A percentile compares a stretch with the other conserved stretches of the same genome.
phyloP scores from a whole-genome alignment of 1,140 invertebrate species.

The Trachymyrmex cornetzi region DNA sequence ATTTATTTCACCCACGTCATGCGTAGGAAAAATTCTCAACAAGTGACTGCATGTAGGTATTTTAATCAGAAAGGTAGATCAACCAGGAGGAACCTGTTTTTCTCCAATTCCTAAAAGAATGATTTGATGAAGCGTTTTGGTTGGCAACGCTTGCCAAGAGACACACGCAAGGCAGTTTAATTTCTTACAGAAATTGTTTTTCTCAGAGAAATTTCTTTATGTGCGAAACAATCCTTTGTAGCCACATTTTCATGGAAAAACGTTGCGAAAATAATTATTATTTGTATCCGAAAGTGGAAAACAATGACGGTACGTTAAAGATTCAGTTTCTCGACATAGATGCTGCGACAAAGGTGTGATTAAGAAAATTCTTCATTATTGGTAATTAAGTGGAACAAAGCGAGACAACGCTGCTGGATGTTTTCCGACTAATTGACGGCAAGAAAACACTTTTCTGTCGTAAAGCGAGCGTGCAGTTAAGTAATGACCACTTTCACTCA shows the following conservation, averaged over 20 bases:
- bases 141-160: neutral
- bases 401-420: constrained; percentile 40
- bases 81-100: constrained; percentile 26
- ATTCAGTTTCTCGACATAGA: neutral
- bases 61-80: constrained; percentile 30
- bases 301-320: neutral
- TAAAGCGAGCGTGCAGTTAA: constrained; percentile 63
- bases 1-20: neutral
- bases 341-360: neutral
- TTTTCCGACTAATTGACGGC: constrained; percentile 67
- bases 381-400: constrained; percentile 7
- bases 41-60: neutral
- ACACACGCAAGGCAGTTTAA: neutral
- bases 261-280: neutral
- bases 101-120: constrained; percentile 27
- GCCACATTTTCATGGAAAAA: neutral
- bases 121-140: constrained; percentile 26
- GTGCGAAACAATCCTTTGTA: neutral
- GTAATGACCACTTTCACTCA: constrained; percentile 73
- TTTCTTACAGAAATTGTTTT: constrained; percentile 16
- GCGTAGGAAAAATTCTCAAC: constrained; percentile 17
- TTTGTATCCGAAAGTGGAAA: neutral
- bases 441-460: constrained; percentile 64
- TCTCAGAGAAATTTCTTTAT: constrained; percentile 2
- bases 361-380: constrained; percentile 26